Conservation (phyloP, 2,888 invertebrate species). For the Campopleginae sp. region DNA sequence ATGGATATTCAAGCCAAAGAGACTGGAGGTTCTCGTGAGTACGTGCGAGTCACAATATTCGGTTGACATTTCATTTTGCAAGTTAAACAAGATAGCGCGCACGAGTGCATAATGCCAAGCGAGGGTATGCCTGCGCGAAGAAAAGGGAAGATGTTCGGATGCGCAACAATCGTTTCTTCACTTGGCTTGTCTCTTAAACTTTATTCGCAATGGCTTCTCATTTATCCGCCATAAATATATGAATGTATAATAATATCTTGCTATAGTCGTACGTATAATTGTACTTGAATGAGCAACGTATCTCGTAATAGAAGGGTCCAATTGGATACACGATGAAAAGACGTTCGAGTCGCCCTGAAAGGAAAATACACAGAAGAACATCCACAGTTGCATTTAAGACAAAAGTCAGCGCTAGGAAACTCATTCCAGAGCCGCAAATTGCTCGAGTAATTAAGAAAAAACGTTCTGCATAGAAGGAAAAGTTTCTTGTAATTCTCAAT, state of each 20-base stretch:
- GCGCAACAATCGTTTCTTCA: constrained; percentile 61
- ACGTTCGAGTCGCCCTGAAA: constrained; percentile 10
- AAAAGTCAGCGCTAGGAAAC: not conserved
- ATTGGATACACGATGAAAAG: constrained; percentile 31
- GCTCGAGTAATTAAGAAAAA: constrained; percentile 4
- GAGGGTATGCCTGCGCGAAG: constrained; percentile 48
- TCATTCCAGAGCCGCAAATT: not conserved
- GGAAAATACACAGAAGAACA: not conserved
- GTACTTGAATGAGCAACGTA: constrained; percentile 11
- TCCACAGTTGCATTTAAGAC: not conserved
- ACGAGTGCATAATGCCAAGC: constrained; percentile 62
- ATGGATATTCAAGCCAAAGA: constrained; percentile 16
- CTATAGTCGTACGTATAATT: not conserved
- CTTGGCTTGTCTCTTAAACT: constrained; percentile 44
- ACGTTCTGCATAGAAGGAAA: not conserved
- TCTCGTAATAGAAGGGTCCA: constrained; percentile 28
- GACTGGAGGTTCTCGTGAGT: constrained; percentile 32
- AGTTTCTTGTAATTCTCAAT: not conserved
- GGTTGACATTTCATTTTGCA: constrained; percentile 70
- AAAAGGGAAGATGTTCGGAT: constrained; percentile 55
- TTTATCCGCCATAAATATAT: constrained; percentile 5
- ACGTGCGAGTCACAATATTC: constrained; percentile 56
- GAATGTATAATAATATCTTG: not conserved
- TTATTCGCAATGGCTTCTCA: constrained; percentile 19
- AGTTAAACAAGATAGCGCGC: constrained; percentile 51